Evolutionary conservation across 2,888 invertebrate genomes (phyloP).

Genomic region (Euplexia lucipara): DNA sequence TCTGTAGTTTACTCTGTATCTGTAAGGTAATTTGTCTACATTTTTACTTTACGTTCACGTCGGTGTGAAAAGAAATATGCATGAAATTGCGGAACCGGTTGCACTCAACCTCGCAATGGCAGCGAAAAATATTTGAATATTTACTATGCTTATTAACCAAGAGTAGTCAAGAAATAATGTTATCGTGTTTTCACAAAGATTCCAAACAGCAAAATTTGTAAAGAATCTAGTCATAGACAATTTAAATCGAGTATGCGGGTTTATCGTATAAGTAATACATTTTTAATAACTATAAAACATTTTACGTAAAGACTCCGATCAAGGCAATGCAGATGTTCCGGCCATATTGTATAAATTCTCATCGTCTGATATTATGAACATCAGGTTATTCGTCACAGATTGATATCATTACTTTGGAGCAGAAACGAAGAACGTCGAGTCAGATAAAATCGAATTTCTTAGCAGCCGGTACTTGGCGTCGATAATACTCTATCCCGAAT

Average conservation of each 20-base stretch:
- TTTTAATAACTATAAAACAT: constrained; percentile 30
- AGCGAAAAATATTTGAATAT: constrained; percentile 13
- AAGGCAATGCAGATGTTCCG: constrained; percentile 32
- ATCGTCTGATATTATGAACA: constrained; percentile 20
- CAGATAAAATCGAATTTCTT: constrained; percentile 72
- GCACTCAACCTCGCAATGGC: constrained; percentile 17
- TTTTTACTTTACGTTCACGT: constrained; percentile 13
- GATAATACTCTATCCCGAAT: constrained; percentile 66
- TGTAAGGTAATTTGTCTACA: neutral
- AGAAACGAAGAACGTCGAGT: constrained; percentile 52
- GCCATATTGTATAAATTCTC: constrained; percentile 34
- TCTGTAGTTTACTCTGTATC: neutral
- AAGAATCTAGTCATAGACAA: constrained; percentile 16
- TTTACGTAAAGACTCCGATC: constrained; percentile 26
- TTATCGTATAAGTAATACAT: constrained; percentile 8
- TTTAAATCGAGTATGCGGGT: constrained; percentile 13
- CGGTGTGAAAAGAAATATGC: constrained; percentile 25
- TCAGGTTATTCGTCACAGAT: constrained; percentile 41
- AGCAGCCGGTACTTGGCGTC: constrained; percentile 59
- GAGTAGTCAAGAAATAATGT: neutral
- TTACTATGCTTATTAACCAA: neutral
- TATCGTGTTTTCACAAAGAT: constrained; percentile 1
- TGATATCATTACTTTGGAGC: constrained; percentile 35
- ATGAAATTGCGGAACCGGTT: constrained; percentile 13
- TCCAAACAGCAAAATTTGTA: constrained; percentile 4